These are phyloP conservation scores for Rousettus leschenaultii DNA, from an alignment of 2,113 vertebrate species.

Conservation along the genomic window DNA sequence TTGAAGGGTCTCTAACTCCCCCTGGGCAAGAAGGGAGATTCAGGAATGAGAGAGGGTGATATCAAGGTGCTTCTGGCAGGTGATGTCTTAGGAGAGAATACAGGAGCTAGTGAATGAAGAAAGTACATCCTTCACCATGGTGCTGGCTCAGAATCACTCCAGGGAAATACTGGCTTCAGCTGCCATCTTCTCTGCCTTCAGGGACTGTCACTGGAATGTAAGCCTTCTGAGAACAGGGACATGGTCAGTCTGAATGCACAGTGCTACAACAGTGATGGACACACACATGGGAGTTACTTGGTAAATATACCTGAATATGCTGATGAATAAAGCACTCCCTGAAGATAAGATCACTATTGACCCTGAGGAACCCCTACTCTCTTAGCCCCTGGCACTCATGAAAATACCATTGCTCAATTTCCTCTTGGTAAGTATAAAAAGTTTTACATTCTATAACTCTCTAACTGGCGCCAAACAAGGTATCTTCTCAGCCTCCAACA, in stretches of 20 bases:
- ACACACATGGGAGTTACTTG: fast-evolving
- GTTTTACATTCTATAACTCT: background rate
- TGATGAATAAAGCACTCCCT: background rate
- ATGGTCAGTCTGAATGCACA: background rate
- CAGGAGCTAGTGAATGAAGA: too few relatives aligned
- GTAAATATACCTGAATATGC: fast-evolving
- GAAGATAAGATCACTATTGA: background rate
- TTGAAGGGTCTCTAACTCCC: background rate
- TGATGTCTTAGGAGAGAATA: too few relatives aligned
- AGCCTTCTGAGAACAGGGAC: background rate
- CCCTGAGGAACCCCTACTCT: fast-evolving
- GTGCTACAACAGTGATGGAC: too few relatives aligned
- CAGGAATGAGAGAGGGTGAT: background rate
- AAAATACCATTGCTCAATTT: background rate
- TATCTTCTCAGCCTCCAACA: background rate
- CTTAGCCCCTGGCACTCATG: background rate
- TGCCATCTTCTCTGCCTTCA: background rate
- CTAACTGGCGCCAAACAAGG: background rate
- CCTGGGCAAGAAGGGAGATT: background rate
- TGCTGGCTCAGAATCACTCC: background rate
- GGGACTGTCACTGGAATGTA: background rate
- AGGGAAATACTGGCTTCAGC: too few relatives aligned
- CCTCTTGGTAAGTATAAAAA: background rate
- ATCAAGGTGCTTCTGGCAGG: background rate
- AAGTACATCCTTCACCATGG: too few relatives aligned